Conservation (phyloP, 2,113 vertebrate genomes). For the Choloepus hoffmanni region DNA sequence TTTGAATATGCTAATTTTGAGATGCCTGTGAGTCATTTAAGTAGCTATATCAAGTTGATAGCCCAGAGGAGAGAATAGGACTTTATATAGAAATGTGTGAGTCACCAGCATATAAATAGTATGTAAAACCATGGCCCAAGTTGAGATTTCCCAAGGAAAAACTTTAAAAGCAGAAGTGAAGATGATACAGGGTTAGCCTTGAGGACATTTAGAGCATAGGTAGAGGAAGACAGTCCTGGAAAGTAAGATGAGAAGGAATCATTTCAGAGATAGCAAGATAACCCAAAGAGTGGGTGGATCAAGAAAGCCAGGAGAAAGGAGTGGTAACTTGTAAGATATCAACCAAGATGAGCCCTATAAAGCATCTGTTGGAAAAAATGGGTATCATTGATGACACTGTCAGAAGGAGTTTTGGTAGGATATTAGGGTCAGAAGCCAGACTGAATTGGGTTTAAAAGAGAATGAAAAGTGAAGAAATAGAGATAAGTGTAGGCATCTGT, state of each 20-base stretch:
- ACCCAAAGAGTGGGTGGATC: neutral
- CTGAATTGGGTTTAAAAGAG: neutral
- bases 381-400: neutral
- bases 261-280: neutral
- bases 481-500: neutral
- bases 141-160: neutral
- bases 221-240: neutral
- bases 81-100: neutral
- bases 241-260: neutral
- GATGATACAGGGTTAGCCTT: neutral
- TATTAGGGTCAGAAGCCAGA: neutral
- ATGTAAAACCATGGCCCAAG: neutral
- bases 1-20: constrained; percentile 40
- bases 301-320: neutral
- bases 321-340: neutral
- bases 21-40: neutral
- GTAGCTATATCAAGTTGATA: constrained; percentile 16
- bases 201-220: neutral
- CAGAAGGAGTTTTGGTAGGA: neutral
- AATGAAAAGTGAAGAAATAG: neutral
- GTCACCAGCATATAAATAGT: neutral
- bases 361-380: neutral
- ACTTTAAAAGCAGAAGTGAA: neutral
- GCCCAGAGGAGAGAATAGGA: neutral
- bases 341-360: neutral